These are phyloP conservation scores for Nemapogon koenigi DNA, from an alignment of 2,888 invertebrate genomes.

Conservation along the genomic window DNA sequence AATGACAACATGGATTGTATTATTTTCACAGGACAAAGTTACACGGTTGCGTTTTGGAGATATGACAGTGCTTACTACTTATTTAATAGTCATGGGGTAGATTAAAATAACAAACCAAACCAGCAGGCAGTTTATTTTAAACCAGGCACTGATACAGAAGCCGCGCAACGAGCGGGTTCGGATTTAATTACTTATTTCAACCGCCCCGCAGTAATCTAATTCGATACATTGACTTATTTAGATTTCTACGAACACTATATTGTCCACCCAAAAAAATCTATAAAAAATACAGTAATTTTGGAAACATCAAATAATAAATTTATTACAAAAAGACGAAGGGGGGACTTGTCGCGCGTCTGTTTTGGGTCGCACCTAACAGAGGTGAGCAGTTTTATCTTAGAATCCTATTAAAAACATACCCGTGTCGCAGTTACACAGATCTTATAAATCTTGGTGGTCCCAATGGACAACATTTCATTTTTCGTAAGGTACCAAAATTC, in stretches of 20 bases:
- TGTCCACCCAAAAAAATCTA: not conserved
- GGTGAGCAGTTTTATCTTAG: constrained; percentile 15
- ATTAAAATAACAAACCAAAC: not conserved
- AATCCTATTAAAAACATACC: constrained; percentile 9
- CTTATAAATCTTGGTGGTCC: constrained; percentile 14
- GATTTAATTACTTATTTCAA: constrained; percentile 5
- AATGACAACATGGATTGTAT: not conserved
- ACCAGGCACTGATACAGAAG: constrained; percentile 4
- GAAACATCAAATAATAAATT: constrained; percentile 1
- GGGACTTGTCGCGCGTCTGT: constrained; percentile 11
- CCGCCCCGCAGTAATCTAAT: constrained; percentile 10
- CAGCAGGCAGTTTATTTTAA: too few relatives aligned
- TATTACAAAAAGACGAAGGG: constrained; percentile 1
- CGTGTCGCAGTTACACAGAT: constrained; percentile 13
- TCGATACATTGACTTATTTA: constrained; percentile 12
- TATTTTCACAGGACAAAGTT: not conserved
- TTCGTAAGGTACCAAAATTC: too few relatives aligned
- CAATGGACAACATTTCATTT: too few relatives aligned
- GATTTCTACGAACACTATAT: constrained; percentile 9
- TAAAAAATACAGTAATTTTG: too few relatives aligned
- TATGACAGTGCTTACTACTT: not conserved
- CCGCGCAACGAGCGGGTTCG: not conserved
- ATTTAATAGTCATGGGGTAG: not conserved
- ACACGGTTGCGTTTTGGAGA: constrained; percentile 1
- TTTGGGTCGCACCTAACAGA: constrained; percentile 14